Conservation (phyloP, 2,113 vertebrate species). For the Andinoacara biseriatus region DNA sequence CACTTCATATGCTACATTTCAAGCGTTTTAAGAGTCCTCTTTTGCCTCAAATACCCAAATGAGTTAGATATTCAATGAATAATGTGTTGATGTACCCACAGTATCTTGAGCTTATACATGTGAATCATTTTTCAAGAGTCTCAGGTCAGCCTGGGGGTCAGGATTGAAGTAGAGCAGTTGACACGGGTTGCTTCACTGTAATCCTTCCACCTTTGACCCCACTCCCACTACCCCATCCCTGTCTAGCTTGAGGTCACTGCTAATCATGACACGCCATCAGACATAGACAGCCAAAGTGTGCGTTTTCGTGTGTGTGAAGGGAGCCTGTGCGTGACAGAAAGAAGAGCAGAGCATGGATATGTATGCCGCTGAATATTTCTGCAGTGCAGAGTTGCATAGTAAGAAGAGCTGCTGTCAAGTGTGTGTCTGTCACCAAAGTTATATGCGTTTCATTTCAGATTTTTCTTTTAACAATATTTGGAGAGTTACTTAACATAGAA, state of each 20-base stretch:
- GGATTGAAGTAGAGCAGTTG: conserved; percentile 50
- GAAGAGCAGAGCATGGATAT: neutral
- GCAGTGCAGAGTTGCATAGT: neutral
- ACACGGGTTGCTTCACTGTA: conserved; percentile 50
- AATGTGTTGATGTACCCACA: neutral
- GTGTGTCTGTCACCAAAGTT: neutral
- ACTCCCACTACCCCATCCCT: conserved; percentile 35
- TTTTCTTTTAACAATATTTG: neutral
- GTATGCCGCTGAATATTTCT: neutral
- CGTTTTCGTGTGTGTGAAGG: neutral
- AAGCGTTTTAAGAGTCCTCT: conserved; percentile 7
- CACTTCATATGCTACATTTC: conserved; percentile 1
- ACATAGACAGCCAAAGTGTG: neutral
- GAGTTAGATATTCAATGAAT: conserved; percentile 1
- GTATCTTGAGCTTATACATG: conserved; percentile 10
- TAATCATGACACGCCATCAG: conserved; percentile 54
- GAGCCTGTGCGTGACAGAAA: neutral
- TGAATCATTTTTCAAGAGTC: conserved; percentile 25
- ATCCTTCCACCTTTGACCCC: conserved; percentile 68
- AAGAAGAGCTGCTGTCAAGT: neutral
- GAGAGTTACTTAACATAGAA: neutral
- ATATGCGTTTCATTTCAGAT: neutral
- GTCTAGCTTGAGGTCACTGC: conserved; percentile 54
- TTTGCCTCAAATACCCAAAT: conserved; percentile 13
- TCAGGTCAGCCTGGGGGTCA: conserved; percentile 12